Base-by-base conservation (phyloP, 2,113 vertebrate genomes). In the Macquaria australasica region DNA sequence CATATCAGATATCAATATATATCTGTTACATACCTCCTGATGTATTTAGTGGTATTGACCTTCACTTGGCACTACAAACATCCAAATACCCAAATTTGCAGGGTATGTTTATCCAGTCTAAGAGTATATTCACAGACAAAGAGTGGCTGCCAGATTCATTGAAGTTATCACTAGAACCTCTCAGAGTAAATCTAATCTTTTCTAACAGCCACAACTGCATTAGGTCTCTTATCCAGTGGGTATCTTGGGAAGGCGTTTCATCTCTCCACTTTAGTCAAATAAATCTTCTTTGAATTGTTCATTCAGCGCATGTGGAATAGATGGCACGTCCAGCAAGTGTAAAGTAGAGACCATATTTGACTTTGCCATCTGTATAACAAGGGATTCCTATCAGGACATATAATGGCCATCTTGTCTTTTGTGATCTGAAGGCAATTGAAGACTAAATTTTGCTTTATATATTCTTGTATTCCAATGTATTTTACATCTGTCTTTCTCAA, bases 201-300 rank as follows among this genome's bases (percentile, higher is more conserved):
- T 51, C 39, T 55, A 63, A 77, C n/a, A 73, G 34, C 58, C 41
- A 83, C 64, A 77, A 55, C 11, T 34, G 11, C 16, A 34, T 73
- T 71, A 43, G 4, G 15, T 60, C n/a, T 45, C 25, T 77, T 70
- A 59, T 64, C 41, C 53, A 18, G 21, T 41, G 23, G 21, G 48
- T 48, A 50, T 75, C 69, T 73, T 8, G 41, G 31, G 45, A 77
- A 39, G 21, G 51, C 16, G 21, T 67, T 76, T 55, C 34, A 55
- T 75, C 41, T 66, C 14, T 68, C 45, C 43, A 25, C 53, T 50
- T 50, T 25, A 39, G 9, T 64, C 5, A 73, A 23, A 72, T 14
- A 64, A 51, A 18, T 6, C 21, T 12, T 34, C n/a, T 60, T 51
- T 82, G 2, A 53, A 51, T 37, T 51, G n/a, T 58, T 69, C 28